Base-by-base conservation (phyloP, 2,888 invertebrate genomes). In the Tetropium fuscum region DNA sequence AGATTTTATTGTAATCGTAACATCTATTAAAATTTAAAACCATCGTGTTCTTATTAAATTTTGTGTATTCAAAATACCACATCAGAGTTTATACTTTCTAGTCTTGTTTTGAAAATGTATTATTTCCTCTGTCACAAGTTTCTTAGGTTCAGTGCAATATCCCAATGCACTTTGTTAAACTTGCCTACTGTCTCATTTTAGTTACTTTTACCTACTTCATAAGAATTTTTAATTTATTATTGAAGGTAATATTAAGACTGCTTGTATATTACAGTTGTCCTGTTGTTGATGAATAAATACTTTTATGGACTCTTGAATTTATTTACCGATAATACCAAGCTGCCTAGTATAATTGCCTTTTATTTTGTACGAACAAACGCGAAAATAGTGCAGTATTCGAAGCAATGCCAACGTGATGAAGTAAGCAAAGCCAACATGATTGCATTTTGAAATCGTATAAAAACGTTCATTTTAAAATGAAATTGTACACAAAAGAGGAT, bases 201-300 rank as follows among this genome's bases (percentile, higher is more conserved):
- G 40, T 6, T 41, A 10, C 7, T 19, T 19, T 1, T 2, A 13
- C 13, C 4, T 20, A 22, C 25, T 10, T 11, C 1, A 7, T 7
- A 20, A 16, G 27, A 16, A 13, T 5, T 44, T 43, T n/a, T 27
- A 25, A 27, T 43, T 44, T 44, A 30, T 44, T 44, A 27, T 27
- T 16, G 27, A 30, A 16, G 15, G 30, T 44, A 16, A 44, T 16
- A 16, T 44, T 44, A 44, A 44, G 44, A 44, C 44, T 44, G 16
- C 27, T 22, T 44, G 30, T 27, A 44, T 27, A 43, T 13, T 43
- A 20, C 11, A 16, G 44, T 44, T 16, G 27, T 44, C 27, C 6
- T 4, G 2, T 44, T 44, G 44, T 44, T 44, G 30, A 27, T 25
- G 7, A 44, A 44, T 44, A 44, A 44, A 44, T 7, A n/a, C 27